Base-by-base conservation (phyloP, 2,797 vertebrate species). In the Strix occidentalis region DNA sequence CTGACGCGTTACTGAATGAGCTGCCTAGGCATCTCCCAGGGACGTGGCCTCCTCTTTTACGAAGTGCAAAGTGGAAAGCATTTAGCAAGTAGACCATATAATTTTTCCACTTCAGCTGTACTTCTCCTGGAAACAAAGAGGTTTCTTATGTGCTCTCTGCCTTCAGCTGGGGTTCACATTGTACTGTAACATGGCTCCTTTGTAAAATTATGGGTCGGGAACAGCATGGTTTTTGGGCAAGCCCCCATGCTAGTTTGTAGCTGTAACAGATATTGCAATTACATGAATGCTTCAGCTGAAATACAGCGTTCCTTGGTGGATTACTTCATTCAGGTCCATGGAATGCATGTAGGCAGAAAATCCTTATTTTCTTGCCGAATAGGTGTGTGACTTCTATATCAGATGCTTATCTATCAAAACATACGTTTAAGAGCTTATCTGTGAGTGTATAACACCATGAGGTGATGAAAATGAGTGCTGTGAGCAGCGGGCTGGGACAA, bases 21-120 rank as follows among this genome's bases (percentile, higher is more conserved):
- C 77, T 80, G 82, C 45, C n/a, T 84, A 82, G 50, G 66, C 70
- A 93, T 31, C 70, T 87, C 74, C 51, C 66, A 72, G 63, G 64
- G 95, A 84, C 17, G 68, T n/a, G 65, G 78, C 46, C 78, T 88
- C 63, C 51, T 66, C 82, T 95, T 95, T 92, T 90, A 91, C 1
- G 0, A 92, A 94, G 87, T 81, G 61, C 72, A 69, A 95, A 90
- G 71, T 93, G 90, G 92, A 95, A 96, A 95, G 89, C 89, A 63
- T 60, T 95, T 94, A 81, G 83, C 84, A 89, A 76, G 89, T 81
- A 94, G 84, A 88, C 50, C 43, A 5, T 66, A 48, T 75, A 58
- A 64, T 74, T 97, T 95, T 90, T 87, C 77, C 82, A 91, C 78
- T 64, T 71, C 43, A 58, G 50, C 37, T 50, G 45, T 50, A 63